Evolutionary conservation across 2,113 vertebrate genomes (phyloP).

Genomic region (Mastomys natalensis): DNA sequence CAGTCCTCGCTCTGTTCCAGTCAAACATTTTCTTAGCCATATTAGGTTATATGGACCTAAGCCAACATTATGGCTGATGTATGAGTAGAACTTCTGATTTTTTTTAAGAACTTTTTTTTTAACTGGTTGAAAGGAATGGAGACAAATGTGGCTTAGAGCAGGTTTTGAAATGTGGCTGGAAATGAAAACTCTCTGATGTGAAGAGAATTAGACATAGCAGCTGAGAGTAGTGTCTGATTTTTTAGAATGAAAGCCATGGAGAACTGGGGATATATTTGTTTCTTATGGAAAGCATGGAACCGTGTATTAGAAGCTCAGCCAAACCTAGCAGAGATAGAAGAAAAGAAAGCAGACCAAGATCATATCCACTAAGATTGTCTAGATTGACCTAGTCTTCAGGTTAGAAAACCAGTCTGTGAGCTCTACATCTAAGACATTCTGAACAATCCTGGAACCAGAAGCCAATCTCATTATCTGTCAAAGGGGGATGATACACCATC

Average conservation of each 20-base stretch:
- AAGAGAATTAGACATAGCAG: slow-evolving; percentile 24
- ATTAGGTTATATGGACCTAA: slow-evolving; percentile 92
- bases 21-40: slow-evolving; percentile 91
- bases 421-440: background rate
- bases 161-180: slow-evolving; percentile 68
- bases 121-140: slow-evolving; percentile 50
- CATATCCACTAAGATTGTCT: background rate
- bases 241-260: slow-evolving; percentile 5
- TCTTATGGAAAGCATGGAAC: background rate
- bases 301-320: background rate
- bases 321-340: background rate
- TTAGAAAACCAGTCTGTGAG: background rate
- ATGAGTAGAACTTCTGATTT: slow-evolving; percentile 69
- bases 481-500: background rate
- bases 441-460: background rate
- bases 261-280: slow-evolving; percentile 35
- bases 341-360: background rate
- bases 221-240: slow-evolving; percentile 46
- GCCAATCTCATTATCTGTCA: slow-evolving; percentile 38
- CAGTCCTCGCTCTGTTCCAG: slow-evolving; percentile 77
- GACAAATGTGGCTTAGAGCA: slow-evolving; percentile 40
- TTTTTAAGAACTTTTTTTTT: slow-evolving; percentile 58
- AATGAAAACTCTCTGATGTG: slow-evolving; percentile 52
- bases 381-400: background rate
- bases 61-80: slow-evolving; percentile 84